Conservation (phyloP, 2,797 vertebrate species). For the Pogonophryne albipinna region DNA sequence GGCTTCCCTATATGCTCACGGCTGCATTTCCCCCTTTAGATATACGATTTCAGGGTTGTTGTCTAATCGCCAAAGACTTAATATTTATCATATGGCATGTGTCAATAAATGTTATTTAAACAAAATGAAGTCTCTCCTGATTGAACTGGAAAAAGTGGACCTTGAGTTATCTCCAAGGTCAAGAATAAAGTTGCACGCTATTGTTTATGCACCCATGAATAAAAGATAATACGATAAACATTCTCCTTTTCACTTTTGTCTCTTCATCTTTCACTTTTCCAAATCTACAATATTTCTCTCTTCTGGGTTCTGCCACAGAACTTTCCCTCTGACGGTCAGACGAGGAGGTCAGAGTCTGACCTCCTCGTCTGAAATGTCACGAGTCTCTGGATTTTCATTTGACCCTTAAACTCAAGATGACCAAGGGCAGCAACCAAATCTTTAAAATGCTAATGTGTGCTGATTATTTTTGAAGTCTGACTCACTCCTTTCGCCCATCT, state of each 20-base stretch:
- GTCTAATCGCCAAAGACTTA: no score
- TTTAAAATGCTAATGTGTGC: constrained; percentile 44
- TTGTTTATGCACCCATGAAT: background rate
- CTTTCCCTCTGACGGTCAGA: background rate
- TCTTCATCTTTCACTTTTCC: background rate
- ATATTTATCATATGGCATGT: no score
- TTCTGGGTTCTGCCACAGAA: background rate
- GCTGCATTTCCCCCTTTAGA: no score
- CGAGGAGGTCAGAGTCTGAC: background rate
- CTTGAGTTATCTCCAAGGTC: background rate
- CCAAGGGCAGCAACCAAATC: background rate
- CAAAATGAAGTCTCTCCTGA: no score
- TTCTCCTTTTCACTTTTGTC: background rate
- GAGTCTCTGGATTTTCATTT: background rate
- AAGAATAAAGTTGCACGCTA: background rate
- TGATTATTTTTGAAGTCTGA: constrained; percentile 6
- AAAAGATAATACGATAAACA: background rate
- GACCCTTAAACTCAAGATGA: constrained; percentile 25
- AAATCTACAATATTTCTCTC: constrained; percentile 6
- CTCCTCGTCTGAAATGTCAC: background rate
- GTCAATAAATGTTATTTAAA: no score
- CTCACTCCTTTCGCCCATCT: background rate
- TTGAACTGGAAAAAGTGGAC: background rate
- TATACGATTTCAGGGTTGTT: no score
- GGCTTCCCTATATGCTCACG: no score